Base-by-base conservation (phyloP, 1,140 invertebrate species). In the Ceratoteleas bidentatus region DNA sequence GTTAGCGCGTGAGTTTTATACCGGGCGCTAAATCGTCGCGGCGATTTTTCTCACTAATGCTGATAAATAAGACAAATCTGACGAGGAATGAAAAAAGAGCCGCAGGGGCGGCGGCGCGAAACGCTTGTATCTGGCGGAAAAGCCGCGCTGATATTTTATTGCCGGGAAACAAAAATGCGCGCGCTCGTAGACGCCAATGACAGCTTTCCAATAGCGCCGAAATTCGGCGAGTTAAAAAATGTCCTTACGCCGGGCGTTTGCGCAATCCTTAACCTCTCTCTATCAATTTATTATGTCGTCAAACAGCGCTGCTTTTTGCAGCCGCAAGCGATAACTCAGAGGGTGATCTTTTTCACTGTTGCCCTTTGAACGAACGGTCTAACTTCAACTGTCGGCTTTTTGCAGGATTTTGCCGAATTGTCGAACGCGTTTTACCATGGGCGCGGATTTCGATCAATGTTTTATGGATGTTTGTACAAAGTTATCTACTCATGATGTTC, bases 21-120 rank as follows among this genome's bases (percentile, higher is more conserved):
- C 10, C 38, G 15, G 34, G 16, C 9, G 0, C 43, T 65, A 43
- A 65, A 64, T 43, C 32, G 49, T 24, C 14, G 0, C 10, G 10
- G 13, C 50, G 50, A 54, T 65, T 65, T 68, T 68, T 68, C 53
- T 45, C 49, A 8, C 40, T 56, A 57, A 68, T 32, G 38, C 36
- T 68, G 64, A 68, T 53, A 47, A 68, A 68, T 68, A 57, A 56
- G 52, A 53, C 64, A 57, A 68, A 68, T 57, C 64, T 45, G 52
- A 65, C 24, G 49, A 68, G 16, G 38, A 57, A 53, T 45, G 34
- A 38, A 52, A 47, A 16, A 64, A 38, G n/a, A 3, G 47, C 11
- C 9, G 7, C 11, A 32, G 8, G 43, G 14, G 53, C 3, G 53
- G 3, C 7, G 33, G 47, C 24, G 24, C 24, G 24, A 24, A 24